Evolutionary conservation across 2,888 invertebrate genomes (phyloP), one percentile per base, ranked within the genome.

Genomic region (Erpobdella octoculata): DNA sequence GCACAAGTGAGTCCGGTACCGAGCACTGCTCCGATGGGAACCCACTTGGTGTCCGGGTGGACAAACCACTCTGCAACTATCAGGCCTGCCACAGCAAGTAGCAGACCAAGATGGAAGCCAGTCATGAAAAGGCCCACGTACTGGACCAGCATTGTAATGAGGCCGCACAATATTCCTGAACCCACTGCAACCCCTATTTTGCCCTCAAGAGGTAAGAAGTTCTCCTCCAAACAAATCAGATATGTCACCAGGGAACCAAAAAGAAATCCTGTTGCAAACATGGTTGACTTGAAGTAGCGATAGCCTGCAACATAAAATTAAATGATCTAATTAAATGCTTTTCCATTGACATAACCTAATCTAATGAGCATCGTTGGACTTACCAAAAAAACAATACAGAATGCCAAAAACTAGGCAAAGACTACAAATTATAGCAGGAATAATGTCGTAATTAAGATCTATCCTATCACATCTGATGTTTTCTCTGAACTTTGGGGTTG

Each of bases 191-290:
- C 89, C 73, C 88, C 90, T 86, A 84, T 76, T 82, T 89, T 89
- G 67, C 90, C 91, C 79, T 90, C 88, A 15, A 79, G 74, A 0
- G 81, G 81, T 83, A 92, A 87, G 74, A 91, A 85, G 78, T 89
- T 88, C 79, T 91, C 90, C 83, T 91, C 91, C 67, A 90, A 85
- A 81, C 91, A 90, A 79, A 92, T 89, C 77, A 89, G 83, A 83
- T 90, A 92, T 58, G 91, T 90, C 75, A 91, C 87, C 74, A 90
- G 88, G 67, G 91, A 88, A 21, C 90, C 91, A 81, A 91, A 92
- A 74, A 91, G 89, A 81, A 92, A 89, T 38, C 92, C 92, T 65
- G 91, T 92, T 68, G 92, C 86, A 83, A 92, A 92, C 88, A 92
- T 91, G 74, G 90, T 89, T 18, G 90, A 90, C 83, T 91, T 91